phyloP scores from a whole-genome alignment of 2,888 invertebrate species.

The Bhutanitis thaidina region DNA sequence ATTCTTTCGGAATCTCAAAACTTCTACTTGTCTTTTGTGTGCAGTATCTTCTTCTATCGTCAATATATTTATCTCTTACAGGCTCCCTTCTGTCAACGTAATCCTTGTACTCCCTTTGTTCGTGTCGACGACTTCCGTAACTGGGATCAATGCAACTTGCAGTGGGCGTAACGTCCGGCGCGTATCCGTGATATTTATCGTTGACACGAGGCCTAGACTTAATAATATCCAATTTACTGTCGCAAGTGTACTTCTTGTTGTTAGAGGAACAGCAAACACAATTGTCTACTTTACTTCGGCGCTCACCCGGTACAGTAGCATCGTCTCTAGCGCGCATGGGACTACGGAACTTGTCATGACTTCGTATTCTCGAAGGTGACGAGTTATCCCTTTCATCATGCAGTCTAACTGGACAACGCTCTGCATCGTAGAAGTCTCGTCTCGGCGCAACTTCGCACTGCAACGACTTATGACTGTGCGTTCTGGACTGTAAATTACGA shows the following conservation, averaged over 20 bases:
- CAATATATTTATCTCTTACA: conserved; percentile 35
- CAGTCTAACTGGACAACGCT: conserved; percentile 41
- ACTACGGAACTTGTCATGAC: conserved; percentile 45
- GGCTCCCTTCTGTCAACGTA: conserved; percentile 35
- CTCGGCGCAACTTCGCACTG: conserved; percentile 54
- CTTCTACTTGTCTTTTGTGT: conserved; percentile 62
- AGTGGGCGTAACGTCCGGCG: conserved; percentile 36
- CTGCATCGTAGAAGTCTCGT: conserved; percentile 36
- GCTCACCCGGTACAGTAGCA: conserved; percentile 27
- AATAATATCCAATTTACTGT: conserved; percentile 46
- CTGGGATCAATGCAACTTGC: conserved; percentile 40
- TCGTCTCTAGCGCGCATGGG: conserved; percentile 38
- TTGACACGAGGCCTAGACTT: conserved; percentile 37
- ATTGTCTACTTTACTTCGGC: conserved; percentile 26
- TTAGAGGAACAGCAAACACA: conserved; percentile 36
- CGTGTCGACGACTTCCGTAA: conserved; percentile 29
- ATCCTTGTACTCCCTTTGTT: conserved; percentile 39
- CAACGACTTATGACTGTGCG: conserved; percentile 66
- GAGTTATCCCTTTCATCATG: conserved; percentile 40
- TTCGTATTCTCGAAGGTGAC: conserved; percentile 43
- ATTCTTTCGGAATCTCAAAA: conserved; percentile 51
- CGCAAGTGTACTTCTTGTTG: conserved; percentile 34
- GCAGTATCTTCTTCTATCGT: conserved; percentile 43
- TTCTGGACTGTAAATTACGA: conserved; percentile 42
- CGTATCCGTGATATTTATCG: conserved; percentile 41